These are phyloP conservation scores for Calyptommatus sinebrachiatus DNA, from an alignment of 2,113 vertebrate species.

Conservation along the genomic window DNA sequence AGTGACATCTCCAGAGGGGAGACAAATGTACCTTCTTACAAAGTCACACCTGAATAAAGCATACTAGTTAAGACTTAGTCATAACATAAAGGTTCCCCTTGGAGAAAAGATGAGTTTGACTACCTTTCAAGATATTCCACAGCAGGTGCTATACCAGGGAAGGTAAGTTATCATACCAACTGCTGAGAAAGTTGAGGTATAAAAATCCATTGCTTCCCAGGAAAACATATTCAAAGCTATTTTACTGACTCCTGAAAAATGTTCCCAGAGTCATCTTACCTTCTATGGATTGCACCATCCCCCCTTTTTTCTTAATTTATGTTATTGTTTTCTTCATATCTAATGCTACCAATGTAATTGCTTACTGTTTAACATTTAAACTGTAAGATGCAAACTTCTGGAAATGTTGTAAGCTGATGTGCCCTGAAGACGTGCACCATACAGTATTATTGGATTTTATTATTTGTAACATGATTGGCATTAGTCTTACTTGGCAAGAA, in stretches of 20 bases:
- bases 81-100: slow-evolving; percentile 31
- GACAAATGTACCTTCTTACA: slow-evolving; percentile 26
- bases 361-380: no score
- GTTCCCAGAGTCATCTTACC: slow-evolving; percentile 14
- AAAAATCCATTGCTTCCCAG: slow-evolving; percentile 39
- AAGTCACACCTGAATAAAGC: slow-evolving; percentile 44
- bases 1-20: slow-evolving; percentile 16
- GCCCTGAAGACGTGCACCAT: no score
- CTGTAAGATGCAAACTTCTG: no score
- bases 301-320: slow-evolving; percentile 11
- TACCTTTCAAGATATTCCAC: slow-evolving; percentile 35
- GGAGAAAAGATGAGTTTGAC: slow-evolving; percentile 50
- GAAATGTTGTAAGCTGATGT: no score
- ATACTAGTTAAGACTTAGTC: slow-evolving; percentile 43
- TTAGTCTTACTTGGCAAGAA: no score
- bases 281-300: slow-evolving; percentile 33
- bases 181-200: slow-evolving; percentile 37
- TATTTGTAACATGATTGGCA: no score
- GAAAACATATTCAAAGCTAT: slow-evolving; percentile 55
- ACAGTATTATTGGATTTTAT: no score
- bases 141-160: slow-evolving; percentile 42
- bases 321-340: no score
- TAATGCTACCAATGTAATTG: no score
- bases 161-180: slow-evolving; percentile 41
- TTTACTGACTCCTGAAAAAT: slow-evolving; percentile 37